These are phyloP conservation scores for Knipowitschia caucasica DNA, from an alignment of 2,797 vertebrate genomes.

Conservation along the genomic window DNA sequence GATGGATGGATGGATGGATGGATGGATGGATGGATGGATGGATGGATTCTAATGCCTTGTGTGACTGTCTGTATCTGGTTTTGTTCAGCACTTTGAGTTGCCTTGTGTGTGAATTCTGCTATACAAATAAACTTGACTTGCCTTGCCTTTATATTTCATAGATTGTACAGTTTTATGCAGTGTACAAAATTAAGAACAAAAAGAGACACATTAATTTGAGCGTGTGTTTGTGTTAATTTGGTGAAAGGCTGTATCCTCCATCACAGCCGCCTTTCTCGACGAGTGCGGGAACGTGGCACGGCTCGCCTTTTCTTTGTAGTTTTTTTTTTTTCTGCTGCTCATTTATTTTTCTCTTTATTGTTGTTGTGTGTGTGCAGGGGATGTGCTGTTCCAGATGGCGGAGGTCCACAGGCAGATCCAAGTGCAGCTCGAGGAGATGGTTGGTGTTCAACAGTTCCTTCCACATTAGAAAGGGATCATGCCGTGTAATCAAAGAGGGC, in stretches of 20 bases:
- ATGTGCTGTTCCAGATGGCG: constrained; percentile 99
- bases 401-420: constrained; percentile 99
- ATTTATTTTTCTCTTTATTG: constrained; percentile 5
- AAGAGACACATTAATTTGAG: no score
- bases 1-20: no score
- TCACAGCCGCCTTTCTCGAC: constrained; percentile 40
- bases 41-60: no score
- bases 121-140: no score
- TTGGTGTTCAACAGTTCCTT: constrained; percentile 69
- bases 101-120: no score
- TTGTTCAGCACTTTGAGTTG: no score
- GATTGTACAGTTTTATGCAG: no score
- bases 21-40: no score
- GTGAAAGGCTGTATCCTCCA: constrained; percentile 32
- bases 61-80: no score
- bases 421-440: constrained; percentile 98
- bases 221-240: constrained; percentile 14
- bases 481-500: background rate
- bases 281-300: constrained; percentile 65
- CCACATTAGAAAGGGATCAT: background rate
- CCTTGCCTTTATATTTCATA: no score
- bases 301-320: constrained; percentile 33
- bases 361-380: constrained; percentile 78
- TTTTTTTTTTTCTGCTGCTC: constrained; percentile 24
- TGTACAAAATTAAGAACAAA: no score